phyloP scores from a whole-genome alignment of 2,888 invertebrate species.

The Epirrita christyi region DNA sequence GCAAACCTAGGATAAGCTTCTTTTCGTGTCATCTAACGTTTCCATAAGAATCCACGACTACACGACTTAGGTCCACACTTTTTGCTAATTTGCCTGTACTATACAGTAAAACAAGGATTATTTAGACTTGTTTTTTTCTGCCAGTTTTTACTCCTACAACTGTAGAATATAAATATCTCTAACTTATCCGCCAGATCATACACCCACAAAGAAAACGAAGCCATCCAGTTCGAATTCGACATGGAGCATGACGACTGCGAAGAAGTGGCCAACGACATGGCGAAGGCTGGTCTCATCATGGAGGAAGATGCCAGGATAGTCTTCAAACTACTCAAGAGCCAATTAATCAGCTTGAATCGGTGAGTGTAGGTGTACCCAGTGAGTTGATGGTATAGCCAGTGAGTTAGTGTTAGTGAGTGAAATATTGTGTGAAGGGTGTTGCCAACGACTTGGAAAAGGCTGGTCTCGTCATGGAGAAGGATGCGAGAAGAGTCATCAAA shows the following conservation, averaged over 20 bases:
- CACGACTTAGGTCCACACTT: too few relatives aligned
- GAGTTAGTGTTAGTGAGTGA: too few relatives aligned
- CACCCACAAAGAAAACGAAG: slow-evolving; percentile 99
- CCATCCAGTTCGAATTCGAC: slow-evolving; percentile 99
- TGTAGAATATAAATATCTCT: too few relatives aligned
- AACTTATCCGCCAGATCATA: slow-evolving; percentile 85
- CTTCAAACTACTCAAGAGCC: slow-evolving; percentile 95
- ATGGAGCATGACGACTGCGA: slow-evolving; percentile 95
- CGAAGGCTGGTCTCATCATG: slow-evolving; percentile 96
- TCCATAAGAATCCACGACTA: too few relatives aligned
- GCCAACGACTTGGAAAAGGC: slow-evolving; percentile 98
- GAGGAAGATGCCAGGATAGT: slow-evolving; percentile 98
- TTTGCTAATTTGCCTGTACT: too few relatives aligned
- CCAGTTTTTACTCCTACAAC: too few relatives aligned
- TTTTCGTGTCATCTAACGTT: too few relatives aligned
- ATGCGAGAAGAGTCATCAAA: slow-evolving; percentile 95
- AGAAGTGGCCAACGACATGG: slow-evolving; percentile 98
- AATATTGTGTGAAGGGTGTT: slow-evolving; percentile 68
- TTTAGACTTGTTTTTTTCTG: too few relatives aligned
- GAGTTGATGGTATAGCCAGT: background rate
- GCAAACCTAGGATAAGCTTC: too few relatives aligned
- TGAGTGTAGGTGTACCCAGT: slow-evolving; percentile 48
- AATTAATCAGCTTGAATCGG: slow-evolving; percentile 89
- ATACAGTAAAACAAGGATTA: too few relatives aligned
- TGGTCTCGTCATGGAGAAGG: slow-evolving; percentile 97